Base-by-base conservation (phyloP, 2,888 invertebrate species). In the Caenorhabditis wallacei region DNA sequence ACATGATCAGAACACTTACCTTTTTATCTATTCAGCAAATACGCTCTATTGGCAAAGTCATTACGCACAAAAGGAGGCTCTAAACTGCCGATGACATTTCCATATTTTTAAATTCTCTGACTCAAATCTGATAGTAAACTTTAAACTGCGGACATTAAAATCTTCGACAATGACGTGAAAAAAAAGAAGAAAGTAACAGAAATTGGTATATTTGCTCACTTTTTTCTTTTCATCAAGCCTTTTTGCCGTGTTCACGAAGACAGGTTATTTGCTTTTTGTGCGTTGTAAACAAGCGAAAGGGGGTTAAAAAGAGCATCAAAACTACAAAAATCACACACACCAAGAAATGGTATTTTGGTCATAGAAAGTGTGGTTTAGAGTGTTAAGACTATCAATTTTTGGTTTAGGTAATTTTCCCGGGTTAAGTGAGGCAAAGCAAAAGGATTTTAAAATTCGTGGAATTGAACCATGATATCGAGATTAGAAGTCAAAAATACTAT, bases 161-260 rank as follows among this genome's bases (percentile, higher is more conserved):
- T n/a, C n/a, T n/a, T n/a, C n/a, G n/a, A 8, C 46, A 48, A 18
- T 48, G 2, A n/a, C 13, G 11, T 13, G 18, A 18, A 18, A 18
- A 18, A 48, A 51, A 43, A 18, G 26, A 26, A 48, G 46, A 1
- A 48, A 18, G 64, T 64, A 48, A 5, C 16, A 63, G 16, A 46
- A 11, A 46, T 16, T 63, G 13, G 16, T 26, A 51, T 48, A 48
- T 64, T 64, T 64, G 48, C 64, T 64, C 48, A 46, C 46, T 5
- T 24, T 30, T 24, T 20, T 43, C 24, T 22, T 22, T 22, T 43
- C 63, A 63, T 63, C 63, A 64, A 48, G 64, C 64, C 8, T 64
- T 64, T 63, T 46, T 46, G 43, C 59, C 59, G 53, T 53, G 66
- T 66, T 66, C 66, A 66, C 53, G 48, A 66, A 48, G 16, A 18